These are phyloP conservation scores for Hemibagrus wyckioides DNA, from an alignment of 2,113 vertebrate genomes.

Conservation along the genomic window DNA sequence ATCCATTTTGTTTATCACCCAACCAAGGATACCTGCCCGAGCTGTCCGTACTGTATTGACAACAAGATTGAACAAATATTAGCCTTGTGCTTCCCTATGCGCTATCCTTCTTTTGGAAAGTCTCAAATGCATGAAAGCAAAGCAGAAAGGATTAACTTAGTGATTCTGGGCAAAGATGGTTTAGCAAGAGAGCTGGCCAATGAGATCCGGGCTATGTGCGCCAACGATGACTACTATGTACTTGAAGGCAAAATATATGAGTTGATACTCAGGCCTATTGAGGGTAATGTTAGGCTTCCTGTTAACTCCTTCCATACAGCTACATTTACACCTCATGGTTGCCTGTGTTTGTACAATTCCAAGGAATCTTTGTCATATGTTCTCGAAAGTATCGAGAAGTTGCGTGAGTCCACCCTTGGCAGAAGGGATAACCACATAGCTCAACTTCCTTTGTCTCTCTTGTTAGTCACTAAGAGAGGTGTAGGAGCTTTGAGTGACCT, in stretches of 20 bases:
- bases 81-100: constrained; percentile 75
- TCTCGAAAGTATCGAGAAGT: constrained; percentile 93
- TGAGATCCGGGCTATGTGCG: constrained; percentile 94
- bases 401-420: constrained; percentile 84
- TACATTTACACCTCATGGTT: constrained; percentile 93
- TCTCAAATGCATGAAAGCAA: constrained; percentile 73
- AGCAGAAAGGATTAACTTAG: constrained; percentile 89
- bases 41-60: constrained; percentile 85
- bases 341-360: constrained; percentile 96
- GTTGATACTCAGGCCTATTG: constrained; percentile 88
- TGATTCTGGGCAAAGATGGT: constrained; percentile 96
- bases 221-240: constrained; percentile 92
- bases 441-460: constrained; percentile 83
- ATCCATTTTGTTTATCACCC: constrained; percentile 98
- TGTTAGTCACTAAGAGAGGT: constrained; percentile 89
- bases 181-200: constrained; percentile 92
- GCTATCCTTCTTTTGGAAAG: constrained; percentile 84
- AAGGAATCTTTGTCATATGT: constrained; percentile 95
- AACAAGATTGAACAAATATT: constrained; percentile 89
- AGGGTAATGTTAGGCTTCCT: constrained; percentile 92
- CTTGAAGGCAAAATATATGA: constrained; percentile 97
- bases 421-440: constrained; percentile 82
- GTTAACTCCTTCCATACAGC: constrained; percentile 96
- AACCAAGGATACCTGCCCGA: constrained; percentile 93
- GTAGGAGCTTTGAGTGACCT: constrained; percentile 79